phyloP scores from a whole-genome alignment of 2,888 invertebrate species.

The Caenorhabditis plicata region DNA sequence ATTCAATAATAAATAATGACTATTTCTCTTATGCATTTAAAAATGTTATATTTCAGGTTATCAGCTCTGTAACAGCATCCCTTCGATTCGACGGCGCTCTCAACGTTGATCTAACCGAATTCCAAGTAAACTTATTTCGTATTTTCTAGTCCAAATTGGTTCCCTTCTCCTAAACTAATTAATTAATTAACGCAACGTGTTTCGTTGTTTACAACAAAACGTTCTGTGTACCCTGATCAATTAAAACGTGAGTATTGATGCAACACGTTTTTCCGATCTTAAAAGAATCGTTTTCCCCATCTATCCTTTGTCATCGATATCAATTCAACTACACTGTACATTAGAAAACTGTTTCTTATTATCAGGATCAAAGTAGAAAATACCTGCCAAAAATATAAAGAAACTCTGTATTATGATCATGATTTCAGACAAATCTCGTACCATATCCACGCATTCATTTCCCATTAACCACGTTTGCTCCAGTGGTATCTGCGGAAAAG shows the following conservation, averaged over 20 bases:
- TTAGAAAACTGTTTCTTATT: too few relatives aligned
- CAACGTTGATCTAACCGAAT: conserved; percentile 83
- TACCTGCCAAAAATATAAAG: background rate
- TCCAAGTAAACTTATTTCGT: too few relatives aligned
- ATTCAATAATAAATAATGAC: too few relatives aligned
- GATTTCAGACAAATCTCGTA: conserved; percentile 70
- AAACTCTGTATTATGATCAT: conserved; percentile 1
- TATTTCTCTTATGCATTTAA: too few relatives aligned
- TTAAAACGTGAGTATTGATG: too few relatives aligned
- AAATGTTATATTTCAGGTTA: conserved; percentile 31
- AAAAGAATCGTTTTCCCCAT: too few relatives aligned
- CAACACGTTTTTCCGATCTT: too few relatives aligned
- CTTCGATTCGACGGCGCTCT: conserved; percentile 85
- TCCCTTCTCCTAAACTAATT: background rate
- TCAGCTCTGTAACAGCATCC: conserved; percentile 83
- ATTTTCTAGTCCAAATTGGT: conserved; percentile 6
- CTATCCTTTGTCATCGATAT: too few relatives aligned
- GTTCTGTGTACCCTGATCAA: too few relatives aligned
- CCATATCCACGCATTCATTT: conserved; percentile 91
- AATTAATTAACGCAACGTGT: background rate
- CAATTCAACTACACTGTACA: too few relatives aligned
- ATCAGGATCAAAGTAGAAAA: too few relatives aligned
- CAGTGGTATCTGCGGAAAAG: conserved; percentile 60
- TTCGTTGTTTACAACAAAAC: too few relatives aligned
- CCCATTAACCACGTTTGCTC: conserved; percentile 74